phyloP scores from a whole-genome alignment of 1,140 invertebrate species.

The Drosophila pruinosa region DNA sequence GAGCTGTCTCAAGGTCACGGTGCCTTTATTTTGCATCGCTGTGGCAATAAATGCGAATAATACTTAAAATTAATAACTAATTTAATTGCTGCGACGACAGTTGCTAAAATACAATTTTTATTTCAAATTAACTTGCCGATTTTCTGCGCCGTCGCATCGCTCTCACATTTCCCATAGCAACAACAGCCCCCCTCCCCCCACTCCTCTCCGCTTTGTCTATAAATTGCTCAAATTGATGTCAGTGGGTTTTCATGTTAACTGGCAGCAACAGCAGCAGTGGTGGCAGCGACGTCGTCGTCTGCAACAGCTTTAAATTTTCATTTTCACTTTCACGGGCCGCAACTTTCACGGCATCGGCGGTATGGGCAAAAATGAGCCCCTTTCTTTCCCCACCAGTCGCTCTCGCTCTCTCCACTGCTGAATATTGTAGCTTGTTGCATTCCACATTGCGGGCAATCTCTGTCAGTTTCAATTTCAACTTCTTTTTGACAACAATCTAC shows the following conservation, averaged over 20 bases:
- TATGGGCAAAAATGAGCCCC: neutral
- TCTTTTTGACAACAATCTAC: neutral
- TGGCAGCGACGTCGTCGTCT: conserved; percentile 8
- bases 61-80: conserved; percentile 54
- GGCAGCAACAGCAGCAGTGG: neutral
- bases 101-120: conserved; percentile 40
- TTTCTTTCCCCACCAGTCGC: neutral
- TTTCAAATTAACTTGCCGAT: conserved; percentile 20
- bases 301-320: conserved; percentile 52
- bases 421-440: conserved; percentile 25
- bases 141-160: conserved; percentile 32
- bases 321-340: conserved; percentile 68
- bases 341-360: conserved; percentile 54
- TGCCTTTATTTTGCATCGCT: conserved; percentile 9
- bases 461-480: conserved; percentile 1
- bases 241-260: conserved; percentile 56
- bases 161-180: conserved; percentile 24
- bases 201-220: neutral
- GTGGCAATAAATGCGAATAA: conserved; percentile 63
- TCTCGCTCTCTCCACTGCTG: conserved; percentile 23
- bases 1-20: conserved; percentile 4
- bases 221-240: conserved; percentile 53
- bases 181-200: neutral
- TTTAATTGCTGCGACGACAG: conserved; percentile 57
- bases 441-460: neutral